These are phyloP conservation scores for Volucella zonaria DNA, from an alignment of 2,888 invertebrate species.

Conservation along the genomic window DNA sequence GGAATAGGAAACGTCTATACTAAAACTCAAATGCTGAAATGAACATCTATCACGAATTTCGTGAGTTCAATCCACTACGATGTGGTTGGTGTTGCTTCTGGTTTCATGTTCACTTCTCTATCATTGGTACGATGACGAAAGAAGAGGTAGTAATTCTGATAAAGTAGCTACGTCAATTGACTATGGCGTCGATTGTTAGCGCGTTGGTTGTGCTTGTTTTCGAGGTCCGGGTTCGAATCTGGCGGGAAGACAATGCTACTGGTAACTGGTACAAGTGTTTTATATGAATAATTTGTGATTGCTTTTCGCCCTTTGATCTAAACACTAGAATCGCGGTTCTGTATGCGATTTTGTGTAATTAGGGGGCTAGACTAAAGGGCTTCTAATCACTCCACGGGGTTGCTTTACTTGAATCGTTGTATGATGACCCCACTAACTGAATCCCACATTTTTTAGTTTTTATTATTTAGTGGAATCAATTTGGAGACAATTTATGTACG, in stretches of 20 bases:
- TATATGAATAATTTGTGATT: constrained; percentile 1
- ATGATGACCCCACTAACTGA: constrained; percentile 59
- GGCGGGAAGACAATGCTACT: too few relatives aligned
- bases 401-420: constrained; percentile 40
- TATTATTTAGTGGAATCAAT: neutral
- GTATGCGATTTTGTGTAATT: constrained; percentile 32
- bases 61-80: neutral
- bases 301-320: constrained; percentile 15
- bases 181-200: neutral
- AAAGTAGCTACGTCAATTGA: neutral
- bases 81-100: neutral
- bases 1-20: neutral
- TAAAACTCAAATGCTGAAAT: neutral
- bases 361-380: constrained; percentile 77
- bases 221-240: constrained; percentile 17
- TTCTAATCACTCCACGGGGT: constrained; percentile 78
- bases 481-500: too few relatives aligned
- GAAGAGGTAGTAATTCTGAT: neutral
- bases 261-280: neutral
- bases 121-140: neutral
- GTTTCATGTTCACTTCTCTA: neutral
- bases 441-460: constrained; percentile 41
- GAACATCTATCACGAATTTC: constrained; percentile 7
- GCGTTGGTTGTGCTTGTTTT: neutral
- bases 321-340: constrained; percentile 27